Base-by-base conservation (phyloP, 2,113 vertebrate species). In the Podarcis raffonei region DNA sequence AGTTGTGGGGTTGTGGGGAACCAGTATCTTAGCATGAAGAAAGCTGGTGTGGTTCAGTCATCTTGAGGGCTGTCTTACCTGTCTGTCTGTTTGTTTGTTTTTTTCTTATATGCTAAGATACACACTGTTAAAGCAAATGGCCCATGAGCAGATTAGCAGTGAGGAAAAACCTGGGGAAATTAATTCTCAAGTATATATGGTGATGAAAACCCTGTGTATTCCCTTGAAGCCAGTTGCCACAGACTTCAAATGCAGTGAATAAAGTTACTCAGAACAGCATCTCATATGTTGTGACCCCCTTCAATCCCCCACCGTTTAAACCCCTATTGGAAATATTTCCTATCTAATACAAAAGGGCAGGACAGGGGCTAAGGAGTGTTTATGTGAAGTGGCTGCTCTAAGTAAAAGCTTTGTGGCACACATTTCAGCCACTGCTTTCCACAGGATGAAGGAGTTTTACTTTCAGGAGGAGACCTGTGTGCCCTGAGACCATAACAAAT, bases 381-480 rank as follows among this genome's bases (percentile, higher is more conserved):
- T 92, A 95, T 98, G 85, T 98, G 95, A 98, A 6, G 1, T 71
- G 48, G 22, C 37, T 80, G 74, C 3, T 78, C 22, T 6, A 84
- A 88, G 79, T 48, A 27, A 75, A 87, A 16, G 59, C 39, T 32
- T 2, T 42, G 59, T 11, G 8, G 59, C 2, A 32, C 53, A 48
- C 2, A 0, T 78, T 80, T 86, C 79, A 59, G 65, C 30, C 16
- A 32, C 6, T 42, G 27, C 6, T 78, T 42, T 69, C 15, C 8
- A 37, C 12, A 32, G 4, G 30, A 2, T 62, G 90, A 93, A 92
- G 81, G 78, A 39, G 80, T 42, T n/a, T 89, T 72, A 68, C 77
- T 92, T 90, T 80, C 85, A 59, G 90, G 74, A 39, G 3, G 37
- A 6, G 42, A 82, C 85, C 86, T 81, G 66, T 76, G 86, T 39